Conservation (phyloP, 2,888 invertebrate species). For the Polyommatus iphigenia region DNA sequence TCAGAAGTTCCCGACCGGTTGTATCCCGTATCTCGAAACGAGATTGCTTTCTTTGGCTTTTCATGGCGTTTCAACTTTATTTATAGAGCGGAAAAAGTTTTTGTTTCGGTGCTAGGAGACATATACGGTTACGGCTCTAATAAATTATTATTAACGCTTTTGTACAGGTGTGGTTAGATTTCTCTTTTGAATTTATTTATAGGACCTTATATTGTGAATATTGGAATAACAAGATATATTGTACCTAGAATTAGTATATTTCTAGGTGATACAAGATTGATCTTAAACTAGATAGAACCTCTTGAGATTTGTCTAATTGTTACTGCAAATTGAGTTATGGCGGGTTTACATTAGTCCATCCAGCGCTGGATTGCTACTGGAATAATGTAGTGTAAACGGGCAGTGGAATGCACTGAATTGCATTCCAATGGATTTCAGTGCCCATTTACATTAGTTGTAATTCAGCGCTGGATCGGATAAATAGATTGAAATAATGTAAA, state of each 20-base stretch:
- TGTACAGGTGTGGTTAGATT: not conserved
- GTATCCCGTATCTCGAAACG: constrained; percentile 40
- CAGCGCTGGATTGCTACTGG: no score
- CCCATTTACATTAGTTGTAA: no score
- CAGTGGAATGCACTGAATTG: no score
- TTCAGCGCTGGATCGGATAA: no score
- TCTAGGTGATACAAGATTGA: not conserved
- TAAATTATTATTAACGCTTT: not conserved
- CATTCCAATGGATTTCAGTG: no score
- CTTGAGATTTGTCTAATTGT: no score
- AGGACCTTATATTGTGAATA: not conserved
- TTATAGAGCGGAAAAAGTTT: constrained; percentile 29
- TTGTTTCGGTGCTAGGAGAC: constrained; percentile 22
- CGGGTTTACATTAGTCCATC: no score
- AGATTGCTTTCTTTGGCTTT: constrained; percentile 32
- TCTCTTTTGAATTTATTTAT: not conserved
- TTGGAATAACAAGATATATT: not conserved
- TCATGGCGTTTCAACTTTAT: constrained; percentile 21
- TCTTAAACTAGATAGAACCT: no score
- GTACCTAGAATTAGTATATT: not conserved
- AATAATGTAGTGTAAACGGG: no score
- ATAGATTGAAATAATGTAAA: no score
- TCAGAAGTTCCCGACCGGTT: constrained; percentile 59
- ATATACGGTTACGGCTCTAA: constrained; percentile 9
- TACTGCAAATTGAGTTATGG: no score